Evolutionary conservation across 2,888 invertebrate genomes (phyloP).

Genomic region (Brenthis hecate): DNA sequence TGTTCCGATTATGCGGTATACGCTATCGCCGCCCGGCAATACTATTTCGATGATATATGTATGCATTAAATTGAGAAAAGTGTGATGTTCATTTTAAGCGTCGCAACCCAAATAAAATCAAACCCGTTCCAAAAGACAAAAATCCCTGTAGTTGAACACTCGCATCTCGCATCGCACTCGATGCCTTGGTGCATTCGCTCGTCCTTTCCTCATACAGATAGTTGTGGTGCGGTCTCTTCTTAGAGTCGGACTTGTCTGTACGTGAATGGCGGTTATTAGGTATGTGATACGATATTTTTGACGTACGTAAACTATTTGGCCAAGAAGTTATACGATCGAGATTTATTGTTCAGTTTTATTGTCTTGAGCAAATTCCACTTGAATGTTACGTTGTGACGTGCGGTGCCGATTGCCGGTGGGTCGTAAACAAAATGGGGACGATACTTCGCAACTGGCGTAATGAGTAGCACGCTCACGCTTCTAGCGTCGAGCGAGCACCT

Average conservation of each 20-base stretch:
- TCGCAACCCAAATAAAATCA: neutral
- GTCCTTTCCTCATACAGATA: no score
- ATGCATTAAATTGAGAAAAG: neutral
- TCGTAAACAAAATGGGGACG: conserved; percentile 20
- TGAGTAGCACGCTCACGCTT: conserved; percentile 13
- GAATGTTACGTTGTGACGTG: conserved; percentile 3
- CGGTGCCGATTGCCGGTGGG: neutral
- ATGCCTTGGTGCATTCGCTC: no score
- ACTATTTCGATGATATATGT: neutral
- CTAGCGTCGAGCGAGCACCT: conserved; percentile 11
- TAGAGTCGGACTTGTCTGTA: no score
- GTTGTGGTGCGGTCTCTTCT: no score
- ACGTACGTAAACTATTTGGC: neutral
- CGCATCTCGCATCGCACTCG: no score
- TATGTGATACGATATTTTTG: neutral
- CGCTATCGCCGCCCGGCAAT: conserved; percentile 11
- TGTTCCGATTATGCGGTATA: conserved; percentile 40
- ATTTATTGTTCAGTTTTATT: conserved; percentile 3
- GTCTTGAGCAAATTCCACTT: neutral
- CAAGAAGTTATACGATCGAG: conserved; percentile 1
- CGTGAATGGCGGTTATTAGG: no score
- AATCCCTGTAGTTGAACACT: no score
- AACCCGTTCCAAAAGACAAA: no score
- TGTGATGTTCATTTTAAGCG: neutral
- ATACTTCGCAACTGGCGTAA: conserved; percentile 15